Base-by-base conservation (phyloP, 2,797 vertebrate species). In the Microtus agrestis region DNA sequence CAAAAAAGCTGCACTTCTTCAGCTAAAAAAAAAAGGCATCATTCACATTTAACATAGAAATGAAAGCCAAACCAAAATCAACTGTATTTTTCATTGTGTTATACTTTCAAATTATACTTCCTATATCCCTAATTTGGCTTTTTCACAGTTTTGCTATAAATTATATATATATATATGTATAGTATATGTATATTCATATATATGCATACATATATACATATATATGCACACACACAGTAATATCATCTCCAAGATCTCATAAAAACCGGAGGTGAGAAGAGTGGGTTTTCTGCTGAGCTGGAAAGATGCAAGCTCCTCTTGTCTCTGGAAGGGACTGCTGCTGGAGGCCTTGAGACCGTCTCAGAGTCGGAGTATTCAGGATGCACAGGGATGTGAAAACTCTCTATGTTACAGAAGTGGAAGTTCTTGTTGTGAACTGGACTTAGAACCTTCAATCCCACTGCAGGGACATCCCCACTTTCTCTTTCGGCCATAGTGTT, bases 131-230 rank as follows among this genome's bases (percentile, higher is more conserved):
- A 51, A 82, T 71, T 95, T 87, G 78, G 8, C 37, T 89, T 87
- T 91, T 96, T 96, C 95, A 97, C 97, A 97, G 95, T 88, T 92
- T 94, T 91, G 61, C 61, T 92, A 54, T 54, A 78, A 11, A 48
- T 84, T 34, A 65, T 63, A 63, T 63, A 63, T 27, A 63, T 63
- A 4, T 63, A 12, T 29, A 63, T 63, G 2, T 21, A 21, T 56
- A 56, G 54, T 21, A 2, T 56, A 6, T 56, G 19, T 56, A 6
- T 56, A 19, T 56, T 2, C 17, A 7, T 91, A 56, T 51, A 54
- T 82, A 82, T 78, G 10, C 43, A 34, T 2, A 65, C 5, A 65
- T 31, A 65, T 6, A 65, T 37, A 65, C 12, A 29, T 29, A 65
- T 29, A 63, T 67, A 63, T 15, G 3, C 17, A 8, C 3, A 69